Evolutionary conservation across 2,797 vertebrate species (phyloP), one percentile per base, ranked within the genome.

Genomic region (Galagoides demidoff): DNA sequence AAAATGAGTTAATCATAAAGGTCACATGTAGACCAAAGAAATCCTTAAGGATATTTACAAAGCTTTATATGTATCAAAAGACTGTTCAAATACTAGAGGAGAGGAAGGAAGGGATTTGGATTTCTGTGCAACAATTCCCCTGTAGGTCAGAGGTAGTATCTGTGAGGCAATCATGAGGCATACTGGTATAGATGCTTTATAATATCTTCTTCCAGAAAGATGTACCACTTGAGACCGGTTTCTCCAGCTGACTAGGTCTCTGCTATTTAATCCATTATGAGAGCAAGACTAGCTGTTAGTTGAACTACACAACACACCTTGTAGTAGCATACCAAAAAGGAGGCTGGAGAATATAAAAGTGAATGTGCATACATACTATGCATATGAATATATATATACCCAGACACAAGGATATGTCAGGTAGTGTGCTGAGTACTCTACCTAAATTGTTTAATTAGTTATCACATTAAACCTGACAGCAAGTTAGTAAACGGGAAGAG

Each of bases 1-100:
- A 92, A 92, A 90, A 82, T 82, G 71, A 94, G 78, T 88, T 71
- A 94, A 79, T 8, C 29, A 57, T 82, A 77, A 95, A 88, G 57
- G 49, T 9, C 43, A 31, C 90, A 64, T 78, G 49, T 43, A 92
- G 57, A 73, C 27, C 25, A 89, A 92, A 88, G 55, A 61, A 88
- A 89, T 73, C 77, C 22, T 89, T 89, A 73, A 68, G 59, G 52
- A 91, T 13, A 66, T 85, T 91, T 95, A 89, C 49, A 85, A 85
- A 77, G 34, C 78, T 85, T 85, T 95, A 63, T 57, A 81, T 59
- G 34, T 76, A 93, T 91, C 84, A 78, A 94, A 74, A 94, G 61
- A 85, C 52, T 83, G 49, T n/a, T 92, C 49, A 89, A 68, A 63
- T 23, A 64, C 49, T 85, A 55, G 22, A 94, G 34, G 14, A 66